Evolutionary conservation across 2,797 vertebrate species (phyloP).

Genomic region (Protosalanx chinensis): DNA sequence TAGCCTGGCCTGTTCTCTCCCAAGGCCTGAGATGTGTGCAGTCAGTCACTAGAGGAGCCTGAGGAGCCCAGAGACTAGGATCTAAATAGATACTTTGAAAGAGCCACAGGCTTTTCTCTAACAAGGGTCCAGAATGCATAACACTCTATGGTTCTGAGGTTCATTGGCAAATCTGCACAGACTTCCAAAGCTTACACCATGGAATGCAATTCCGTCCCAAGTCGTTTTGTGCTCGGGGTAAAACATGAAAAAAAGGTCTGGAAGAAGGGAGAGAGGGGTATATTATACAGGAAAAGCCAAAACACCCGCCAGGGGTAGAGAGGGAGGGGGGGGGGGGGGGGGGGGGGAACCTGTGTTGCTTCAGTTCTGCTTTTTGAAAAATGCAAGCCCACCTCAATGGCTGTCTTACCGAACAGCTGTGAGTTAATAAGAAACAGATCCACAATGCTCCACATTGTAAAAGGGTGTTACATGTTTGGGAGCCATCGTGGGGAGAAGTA

Average conservation of each 20-base stretch:
- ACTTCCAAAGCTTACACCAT: neutral
- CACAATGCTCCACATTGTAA: neutral
- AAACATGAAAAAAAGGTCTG: neutral
- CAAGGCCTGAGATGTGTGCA: neutral
- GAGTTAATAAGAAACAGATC: conserved; percentile 12
- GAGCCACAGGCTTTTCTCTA: neutral
- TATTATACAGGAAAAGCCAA: neutral
- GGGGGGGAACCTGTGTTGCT: neutral
- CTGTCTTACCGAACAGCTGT: neutral
- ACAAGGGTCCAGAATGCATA: neutral
- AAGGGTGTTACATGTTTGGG: neutral
- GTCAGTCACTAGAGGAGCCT: neutral
- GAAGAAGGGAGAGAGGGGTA: neutral
- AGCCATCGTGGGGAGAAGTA: neutral
- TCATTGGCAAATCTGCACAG: neutral
- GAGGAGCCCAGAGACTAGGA: neutral
- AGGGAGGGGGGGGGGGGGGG: neutral
- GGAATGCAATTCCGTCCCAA: neutral
- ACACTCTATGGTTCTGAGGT: neutral
- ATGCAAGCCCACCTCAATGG: neutral
- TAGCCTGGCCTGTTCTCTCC: neutral
- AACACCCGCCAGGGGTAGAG: neutral
- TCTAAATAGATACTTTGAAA: neutral
- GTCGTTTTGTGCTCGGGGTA: neutral
- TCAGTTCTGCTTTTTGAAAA: neutral